Evolutionary conservation across 2,797 vertebrate species (phyloP), one percentile per base, ranked within the genome.

Genomic region (Gymnopithys bicolor): DNA sequence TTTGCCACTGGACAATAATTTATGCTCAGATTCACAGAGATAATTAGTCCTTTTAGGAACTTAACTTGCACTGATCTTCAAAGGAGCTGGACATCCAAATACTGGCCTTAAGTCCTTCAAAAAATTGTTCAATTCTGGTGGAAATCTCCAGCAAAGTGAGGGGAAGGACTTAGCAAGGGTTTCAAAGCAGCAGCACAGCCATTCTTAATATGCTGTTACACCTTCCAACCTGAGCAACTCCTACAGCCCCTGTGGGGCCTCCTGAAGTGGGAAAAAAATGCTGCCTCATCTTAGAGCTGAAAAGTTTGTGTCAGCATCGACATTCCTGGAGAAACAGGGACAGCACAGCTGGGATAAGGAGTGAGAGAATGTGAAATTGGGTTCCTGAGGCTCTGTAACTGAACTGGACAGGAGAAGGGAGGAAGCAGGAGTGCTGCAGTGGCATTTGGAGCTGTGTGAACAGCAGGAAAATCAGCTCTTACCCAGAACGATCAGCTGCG

Each of bases 401-500:
- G 41, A 68, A 52, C 1, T n/a, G 33, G n/a, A 25, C 18, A 13
- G 24, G 60, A 46, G 62, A 13, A 46, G 2, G 8, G 49, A 24
- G 60, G 6, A 30, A 28, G 16, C 33, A 45, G 5, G 79, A 92
- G 37, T 22, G 58, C 73, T 55, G 56, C 25, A 12, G 6, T 3
- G 41, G 25, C 24, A 9, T 49, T 7, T 64, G 2, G 70, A 74
- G 41, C 7, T 35, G 35, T 7, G 11, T 9, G 24, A 48, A 53
- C 11, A 7, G 2, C 0, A 0, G 37, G 48, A 51, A 33, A 51
- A 62, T n/a, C 1, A 3, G 19, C 9, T 10, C 99, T 98, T 97
- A 99, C 99, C 98, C 30, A 99, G 97, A 37, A 99, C 98, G 18
- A 97, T 97, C 22, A 99, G 97, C 68, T 88, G 94, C 0, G 98